Evolutionary conservation across 1,140 invertebrate genomes (phyloP), one percentile per base, ranked within the genome.

Genomic region (Drosophila obscura): DNA sequence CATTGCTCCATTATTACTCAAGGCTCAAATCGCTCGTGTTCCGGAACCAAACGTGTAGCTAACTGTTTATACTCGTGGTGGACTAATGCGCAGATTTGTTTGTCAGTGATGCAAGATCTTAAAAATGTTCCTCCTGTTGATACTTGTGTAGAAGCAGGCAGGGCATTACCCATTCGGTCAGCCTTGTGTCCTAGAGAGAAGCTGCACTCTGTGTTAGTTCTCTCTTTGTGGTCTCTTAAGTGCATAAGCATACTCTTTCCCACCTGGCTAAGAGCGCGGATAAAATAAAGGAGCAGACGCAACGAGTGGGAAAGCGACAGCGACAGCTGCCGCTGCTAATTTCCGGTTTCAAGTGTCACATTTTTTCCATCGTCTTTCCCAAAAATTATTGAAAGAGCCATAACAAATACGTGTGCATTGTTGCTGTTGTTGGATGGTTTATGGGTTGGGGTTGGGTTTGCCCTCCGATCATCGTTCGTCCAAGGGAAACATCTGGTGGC

Each of bases 311-410:
- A 59, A 51, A 53, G 50, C 72, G 74, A 75, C 83, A 85, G 82
- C 77, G 19, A 19, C 19, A 76, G 82, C 53, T 45, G 56, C 64
- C 73, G 77, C 69, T 74, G 74, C 79, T 88, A 88, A 87, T 87
- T 87, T 87, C 82, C 82, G 82, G 82, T 87, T 87, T 87, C 82
- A 82, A 87, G 75, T 87, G 82, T 87, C 82, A 87, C 65, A 73
- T 74, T 65, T 83, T 78, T 76, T 73, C 39, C 63, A 31, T 28
- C 11, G 5, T 55, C 35, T 39, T 48, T 71, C 45, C 63, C 65
- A 46, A 87, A 81, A 80, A 81, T 85, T 75, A 82, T 81, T 77
- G 79, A 87, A 87, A 78, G 83, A 85, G 78, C 78, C 82, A 82
- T 87, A 87, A 85, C 79, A 78, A 67, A 85, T 69, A 78, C 68